Percentiles rank a stretch among this genome's conserved stretches.
These are phyloP conservation scores for Platynereis dumerilii DNA, from an alignment of 2,888 invertebrate species.

Conservation along the genomic window DNA sequence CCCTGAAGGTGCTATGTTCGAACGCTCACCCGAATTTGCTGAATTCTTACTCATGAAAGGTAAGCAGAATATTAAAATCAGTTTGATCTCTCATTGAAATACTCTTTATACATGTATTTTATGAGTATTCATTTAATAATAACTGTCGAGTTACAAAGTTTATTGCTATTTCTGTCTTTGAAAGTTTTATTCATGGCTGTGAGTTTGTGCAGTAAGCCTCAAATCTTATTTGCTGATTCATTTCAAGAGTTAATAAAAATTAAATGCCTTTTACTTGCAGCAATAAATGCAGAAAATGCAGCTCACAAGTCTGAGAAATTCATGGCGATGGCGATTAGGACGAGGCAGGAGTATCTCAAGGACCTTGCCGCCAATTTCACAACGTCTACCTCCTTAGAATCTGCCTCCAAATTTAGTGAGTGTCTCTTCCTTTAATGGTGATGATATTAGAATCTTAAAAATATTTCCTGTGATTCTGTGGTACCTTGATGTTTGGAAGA, in stretches of 20 bases:
- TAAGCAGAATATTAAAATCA: slow-evolving; percentile 42
- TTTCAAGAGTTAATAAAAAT: too few species aligned
- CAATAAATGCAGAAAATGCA: slow-evolving; percentile 95
- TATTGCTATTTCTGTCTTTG: too few species aligned
- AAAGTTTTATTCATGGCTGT: too few species aligned
- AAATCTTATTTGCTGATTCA: too few species aligned
- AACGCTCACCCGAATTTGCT: slow-evolving; percentile 90
- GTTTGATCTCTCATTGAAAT: too few species aligned
- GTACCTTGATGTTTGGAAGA: not conserved
- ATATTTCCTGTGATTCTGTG: not conserved
- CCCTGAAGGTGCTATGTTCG: slow-evolving; percentile 83
- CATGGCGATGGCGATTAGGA: slow-evolving; percentile 94
- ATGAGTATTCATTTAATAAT: slow-evolving; percentile 9
- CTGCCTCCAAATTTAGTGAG: slow-evolving; percentile 60
- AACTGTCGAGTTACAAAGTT: not conserved
- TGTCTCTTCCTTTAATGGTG: slow-evolving; percentile 13
- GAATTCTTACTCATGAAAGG: slow-evolving; percentile 91
- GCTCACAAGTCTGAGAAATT: slow-evolving; percentile 96
- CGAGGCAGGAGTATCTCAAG: slow-evolving; percentile 92
- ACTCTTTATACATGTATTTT: too few species aligned
- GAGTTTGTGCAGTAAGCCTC: too few species aligned
- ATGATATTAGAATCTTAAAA: not conserved
- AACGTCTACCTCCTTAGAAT: slow-evolving; percentile 77
- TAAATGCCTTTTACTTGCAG: too few species aligned
- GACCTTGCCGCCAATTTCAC: slow-evolving; percentile 87